Evolutionary conservation across 2,113 vertebrate genomes (phyloP).

Genomic region (Eretmochelys imbricata): DNA sequence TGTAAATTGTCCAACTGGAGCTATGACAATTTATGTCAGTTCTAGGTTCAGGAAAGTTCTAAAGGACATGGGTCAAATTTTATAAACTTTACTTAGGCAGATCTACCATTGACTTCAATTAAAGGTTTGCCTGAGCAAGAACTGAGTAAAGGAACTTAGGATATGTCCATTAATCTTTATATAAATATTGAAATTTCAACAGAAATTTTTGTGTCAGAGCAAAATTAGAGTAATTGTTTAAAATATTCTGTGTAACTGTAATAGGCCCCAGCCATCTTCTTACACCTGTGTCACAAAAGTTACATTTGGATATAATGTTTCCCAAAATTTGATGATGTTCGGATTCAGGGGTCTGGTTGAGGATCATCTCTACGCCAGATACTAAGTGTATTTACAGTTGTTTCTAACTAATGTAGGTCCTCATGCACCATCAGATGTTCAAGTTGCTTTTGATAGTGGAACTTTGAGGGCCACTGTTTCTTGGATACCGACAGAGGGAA

Average conservation of each 20-base stretch:
- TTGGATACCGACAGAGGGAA: slow-evolving; percentile 81
- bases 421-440: slow-evolving; percentile 67
- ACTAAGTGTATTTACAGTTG: neutral
- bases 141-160: neutral
- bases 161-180: neutral
- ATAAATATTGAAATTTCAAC: neutral
- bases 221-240: neutral
- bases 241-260: neutral
- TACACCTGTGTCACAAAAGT: neutral
- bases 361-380: neutral
- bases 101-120: neutral
- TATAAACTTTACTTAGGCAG: neutral
- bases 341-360: neutral
- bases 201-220: neutral
- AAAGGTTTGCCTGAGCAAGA: neutral
- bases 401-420: slow-evolving; percentile 73
- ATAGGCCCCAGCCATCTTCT: neutral
- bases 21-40: neutral
- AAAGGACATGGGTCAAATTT: neutral
- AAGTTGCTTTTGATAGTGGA: slow-evolving; percentile 67
- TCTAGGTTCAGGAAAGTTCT: neutral
- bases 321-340: neutral
- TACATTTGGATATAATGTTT: neutral
- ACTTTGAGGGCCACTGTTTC: slow-evolving; percentile 76
- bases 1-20: neutral